Conservation (phyloP, 2,888 invertebrate genomes). For the Spodoptera picta region DNA sequence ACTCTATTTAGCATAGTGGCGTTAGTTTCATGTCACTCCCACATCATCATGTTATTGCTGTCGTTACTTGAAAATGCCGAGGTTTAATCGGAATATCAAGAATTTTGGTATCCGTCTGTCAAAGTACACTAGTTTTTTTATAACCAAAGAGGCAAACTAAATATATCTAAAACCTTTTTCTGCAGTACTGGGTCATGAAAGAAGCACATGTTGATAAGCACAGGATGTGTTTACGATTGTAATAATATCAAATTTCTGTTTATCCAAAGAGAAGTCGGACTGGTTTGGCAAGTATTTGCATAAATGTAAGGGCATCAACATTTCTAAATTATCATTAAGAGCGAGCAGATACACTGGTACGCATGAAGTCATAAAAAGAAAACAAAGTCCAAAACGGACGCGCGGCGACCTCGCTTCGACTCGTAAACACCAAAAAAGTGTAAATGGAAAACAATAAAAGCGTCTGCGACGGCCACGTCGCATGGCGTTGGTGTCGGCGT, state of each 20-base stretch:
- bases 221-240: constrained; percentile 32
- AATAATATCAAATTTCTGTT: constrained; percentile 44
- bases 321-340: constrained; percentile 52
- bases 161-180: constrained; percentile 42
- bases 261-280: constrained; percentile 45
- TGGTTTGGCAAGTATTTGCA: constrained; percentile 57
- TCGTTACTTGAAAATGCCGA: constrained; percentile 27
- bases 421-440: constrained; percentile 84
- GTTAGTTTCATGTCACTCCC: constrained; percentile 35
- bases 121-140: constrained; percentile 16
- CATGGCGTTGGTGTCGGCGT: constrained; percentile 17
- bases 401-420: constrained; percentile 77
- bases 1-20: constrained; percentile 40
- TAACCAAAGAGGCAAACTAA: constrained; percentile 15
- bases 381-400: constrained; percentile 78
- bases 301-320: constrained; percentile 54
- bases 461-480: constrained; percentile 73
- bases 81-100: constrained; percentile 24
- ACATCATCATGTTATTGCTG: constrained; percentile 37
- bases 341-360: constrained; percentile 56
- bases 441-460: constrained; percentile 84
- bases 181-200: constrained; percentile 55
- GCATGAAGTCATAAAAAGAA: constrained; percentile 72
- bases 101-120: constrained; percentile 19
- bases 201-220: constrained; percentile 42